Evolutionary conservation across 2,113 vertebrate species (phyloP).

Genomic region (Tragelaphus imberbis): DNA sequence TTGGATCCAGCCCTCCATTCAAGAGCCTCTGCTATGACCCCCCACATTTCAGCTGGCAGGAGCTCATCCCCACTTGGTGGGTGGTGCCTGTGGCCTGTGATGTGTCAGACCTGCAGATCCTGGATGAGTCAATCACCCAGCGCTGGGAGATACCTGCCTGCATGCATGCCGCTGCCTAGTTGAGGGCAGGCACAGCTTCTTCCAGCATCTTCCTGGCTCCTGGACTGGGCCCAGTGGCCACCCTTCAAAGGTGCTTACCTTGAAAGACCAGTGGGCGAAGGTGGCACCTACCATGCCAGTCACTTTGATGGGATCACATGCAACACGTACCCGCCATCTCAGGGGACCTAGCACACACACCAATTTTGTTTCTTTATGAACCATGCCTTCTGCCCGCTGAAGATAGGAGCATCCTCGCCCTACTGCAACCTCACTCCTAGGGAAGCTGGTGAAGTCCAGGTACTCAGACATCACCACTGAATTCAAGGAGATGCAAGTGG

Average conservation of each 20-base stretch:
- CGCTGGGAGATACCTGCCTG: neutral
- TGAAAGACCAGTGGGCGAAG: constrained; percentile 94
- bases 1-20: neutral
- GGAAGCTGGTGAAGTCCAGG: constrained; percentile 88
- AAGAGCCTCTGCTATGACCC: neutral
- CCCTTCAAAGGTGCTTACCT: constrained; percentile 91
- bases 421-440: constrained; percentile 98
- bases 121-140: neutral
- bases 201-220: constrained; percentile 79
- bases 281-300: constrained; percentile 87
- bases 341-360: constrained; percentile 95
- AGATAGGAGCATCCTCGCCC: constrained; percentile 89
- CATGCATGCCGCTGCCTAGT: constrained; percentile 69
- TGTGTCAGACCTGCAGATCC: neutral
- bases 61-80: accelerated
- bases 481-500: constrained; percentile 94
- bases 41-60: accelerated
- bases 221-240: constrained; percentile 89
- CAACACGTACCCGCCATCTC: constrained; percentile 92
- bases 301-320: constrained; percentile 96
- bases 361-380: constrained; percentile 94
- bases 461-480: constrained; percentile 89
- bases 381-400: constrained; percentile 91
- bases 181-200: constrained; percentile 93
- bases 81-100: neutral